Evolutionary conservation across 1,140 invertebrate genomes (phyloP).

Genomic region (Hycleus phaleratus): DNA sequence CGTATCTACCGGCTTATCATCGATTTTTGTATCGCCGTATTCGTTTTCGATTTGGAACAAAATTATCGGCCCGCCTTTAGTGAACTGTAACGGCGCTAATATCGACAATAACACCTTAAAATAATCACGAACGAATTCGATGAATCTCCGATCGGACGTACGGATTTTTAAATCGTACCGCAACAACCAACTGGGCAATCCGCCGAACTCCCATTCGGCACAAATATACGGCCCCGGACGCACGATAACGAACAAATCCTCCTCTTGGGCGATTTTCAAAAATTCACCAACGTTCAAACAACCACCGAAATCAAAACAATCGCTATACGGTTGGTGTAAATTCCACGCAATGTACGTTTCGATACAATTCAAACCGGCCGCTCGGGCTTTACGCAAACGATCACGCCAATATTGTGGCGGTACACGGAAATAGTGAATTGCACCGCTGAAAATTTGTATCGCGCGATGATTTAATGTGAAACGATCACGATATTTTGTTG

Average conservation of each 20-base stretch:
- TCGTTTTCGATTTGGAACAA: slow-evolving; percentile 48
- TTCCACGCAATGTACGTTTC: slow-evolving; percentile 94
- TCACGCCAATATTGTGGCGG: slow-evolving; percentile 49
- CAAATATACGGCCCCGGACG: slow-evolving; percentile 90
- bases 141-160: slow-evolving; percentile 42
- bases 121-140: slow-evolving; percentile 41
- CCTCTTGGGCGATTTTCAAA: slow-evolving; percentile 66
- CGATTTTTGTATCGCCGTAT: slow-evolving; percentile 36
- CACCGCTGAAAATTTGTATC: slow-evolving; percentile 48
- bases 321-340: slow-evolving; percentile 60
- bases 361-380: slow-evolving; percentile 77
- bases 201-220: slow-evolving; percentile 62
- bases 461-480: slow-evolving; percentile 27
- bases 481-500: slow-evolving; percentile 8
- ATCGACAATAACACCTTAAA: slow-evolving; percentile 43
- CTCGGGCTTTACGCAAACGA: slow-evolving; percentile 67
- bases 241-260: slow-evolving; percentile 74
- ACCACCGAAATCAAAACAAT: slow-evolving; percentile 53
- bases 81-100: slow-evolving; percentile 45
- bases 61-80: slow-evolving; percentile 49
- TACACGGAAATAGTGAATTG: slow-evolving; percentile 85
- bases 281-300: slow-evolving; percentile 50
- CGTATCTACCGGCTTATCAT: slow-evolving; percentile 30
- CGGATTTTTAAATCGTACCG: slow-evolving; percentile 39
- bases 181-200: slow-evolving; percentile 7